Evolutionary conservation across 2,888 invertebrate genomes (phyloP).

Genomic region (Rosalia funebris): DNA sequence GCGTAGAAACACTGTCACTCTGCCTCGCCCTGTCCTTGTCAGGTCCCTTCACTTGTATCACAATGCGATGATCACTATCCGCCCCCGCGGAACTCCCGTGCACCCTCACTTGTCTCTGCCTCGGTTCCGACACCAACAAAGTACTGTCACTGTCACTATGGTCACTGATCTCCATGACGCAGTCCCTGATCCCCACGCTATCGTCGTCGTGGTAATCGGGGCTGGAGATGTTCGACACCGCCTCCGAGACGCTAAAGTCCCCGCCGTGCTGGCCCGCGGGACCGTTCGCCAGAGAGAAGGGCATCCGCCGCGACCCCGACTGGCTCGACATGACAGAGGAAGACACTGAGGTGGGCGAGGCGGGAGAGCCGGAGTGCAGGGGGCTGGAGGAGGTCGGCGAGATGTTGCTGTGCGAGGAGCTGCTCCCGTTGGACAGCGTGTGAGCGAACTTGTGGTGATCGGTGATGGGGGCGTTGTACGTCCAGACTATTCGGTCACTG

Average conservation of each 20-base stretch:
- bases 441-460: conserved; percentile 65
- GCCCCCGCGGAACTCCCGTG: conserved; percentile 46
- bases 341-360: conserved; percentile 86
- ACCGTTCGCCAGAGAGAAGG: conserved; percentile 61
- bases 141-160: conserved; percentile 91
- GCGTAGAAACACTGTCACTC: conserved; percentile 41
- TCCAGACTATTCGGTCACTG: conserved; percentile 81
- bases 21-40: conserved; percentile 63
- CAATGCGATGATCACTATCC: conserved; percentile 80
- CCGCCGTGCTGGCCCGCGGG: conserved; percentile 43
- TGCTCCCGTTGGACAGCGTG: conserved; percentile 70
- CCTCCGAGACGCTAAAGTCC: conserved; percentile 85
- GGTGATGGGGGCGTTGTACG: conserved; percentile 87
- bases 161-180: conserved; percentile 88
- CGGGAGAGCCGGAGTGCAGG: conserved; percentile 71
- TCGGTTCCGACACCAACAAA: conserved; percentile 83
- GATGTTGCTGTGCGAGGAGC: conserved; percentile 70
- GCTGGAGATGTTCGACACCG: conserved; percentile 89
- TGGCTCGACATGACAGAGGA: conserved; percentile 87
- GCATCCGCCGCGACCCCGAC: conserved; percentile 74
- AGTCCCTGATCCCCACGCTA: conserved; percentile 82
- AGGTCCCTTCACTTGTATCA: conserved; percentile 81
- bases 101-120: conserved; percentile 58
- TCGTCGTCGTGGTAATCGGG: conserved; percentile 91
- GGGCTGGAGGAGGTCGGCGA: conserved; percentile 88